Percentiles rank a stretch among this genome's conserved stretches.
These are phyloP conservation scores for Agapornis canus DNA, from an alignment of 2,797 vertebrate species.

Conservation along the genomic window DNA sequence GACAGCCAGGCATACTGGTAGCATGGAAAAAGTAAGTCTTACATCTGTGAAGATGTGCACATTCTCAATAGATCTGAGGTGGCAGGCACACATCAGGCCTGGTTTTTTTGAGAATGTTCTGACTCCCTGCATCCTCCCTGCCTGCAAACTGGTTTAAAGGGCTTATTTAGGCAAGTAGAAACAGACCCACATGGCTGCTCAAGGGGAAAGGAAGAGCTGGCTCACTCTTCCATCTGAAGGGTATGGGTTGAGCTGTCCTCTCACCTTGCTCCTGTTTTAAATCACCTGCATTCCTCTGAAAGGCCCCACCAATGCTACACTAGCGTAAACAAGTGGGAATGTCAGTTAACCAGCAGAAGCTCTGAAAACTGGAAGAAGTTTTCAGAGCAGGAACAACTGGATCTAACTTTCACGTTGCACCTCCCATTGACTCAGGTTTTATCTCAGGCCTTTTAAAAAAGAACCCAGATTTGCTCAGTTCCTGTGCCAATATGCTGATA, in stretches of 20 bases:
- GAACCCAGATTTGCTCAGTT: neutral
- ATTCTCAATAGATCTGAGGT: neutral
- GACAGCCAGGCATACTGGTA: neutral
- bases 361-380: neutral
- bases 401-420: rapidly evolving
- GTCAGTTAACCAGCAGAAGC: neutral
- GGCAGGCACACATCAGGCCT: neutral
- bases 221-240: neutral
- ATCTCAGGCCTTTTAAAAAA: neutral
- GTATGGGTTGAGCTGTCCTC: neutral
- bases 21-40: neutral
- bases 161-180: neutral
- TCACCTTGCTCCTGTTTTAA: neutral
- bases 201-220: neutral
- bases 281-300: neutral
- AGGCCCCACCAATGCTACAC: neutral
- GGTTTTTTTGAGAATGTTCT: neutral
- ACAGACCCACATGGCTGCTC: neutral
- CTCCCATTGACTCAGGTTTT: neutral
- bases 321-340: neutral
- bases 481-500: neutral
- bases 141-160: neutral
- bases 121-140: neutral
- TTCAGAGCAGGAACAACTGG: neutral
- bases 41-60: neutral